Evolutionary conservation across 2,888 invertebrate genomes (phyloP), one percentile per base, ranked within the genome.

Genomic region (Thereva nobilitata): DNA sequence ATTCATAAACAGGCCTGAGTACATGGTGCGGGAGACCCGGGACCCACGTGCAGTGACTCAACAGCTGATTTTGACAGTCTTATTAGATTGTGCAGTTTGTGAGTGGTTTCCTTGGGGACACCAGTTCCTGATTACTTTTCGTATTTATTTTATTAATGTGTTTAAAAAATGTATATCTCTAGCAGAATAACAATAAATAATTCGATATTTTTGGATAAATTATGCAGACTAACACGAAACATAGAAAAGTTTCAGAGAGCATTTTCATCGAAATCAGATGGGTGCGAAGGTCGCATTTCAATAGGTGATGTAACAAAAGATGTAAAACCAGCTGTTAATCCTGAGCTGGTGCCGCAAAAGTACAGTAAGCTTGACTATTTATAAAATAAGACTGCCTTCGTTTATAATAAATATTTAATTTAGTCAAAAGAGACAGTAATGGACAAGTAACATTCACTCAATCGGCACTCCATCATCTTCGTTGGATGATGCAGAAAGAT

Each of bases 401-500:
- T n/a, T 38, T 2, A 40, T 42, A 23, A 10, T 7, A 9, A 52
- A 67, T 42, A 56, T 40, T 67, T 66, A 67, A 78, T 77, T 50
- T 72, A 83, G 82, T 84, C 71, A 79, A 83, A 71, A 77, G 84
- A 70, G 79, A 82, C 56, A 76, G 80, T 57, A 74, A 83, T 77
- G 88, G 88, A 73, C 77, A 83, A 10, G 84, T 86, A 66, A 80
- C 85, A 59, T 76, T 88, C 63, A 85, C 86, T 12, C 94, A 94
- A 81, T 89, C 89, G 68, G 86, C 87, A 0, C 80, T 95, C 4
- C 86, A 89, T 69, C 92, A 95, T 78, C 82, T 97, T 73, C 85
- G 92, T 86, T 97, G 97, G 97, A 94, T 97, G 88, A 86, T 97
- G 83, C 96, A 97, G 78, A 97, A 97, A 78, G 96, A 97, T 80